Conservation (phyloP, 2,113 vertebrate genomes). For the Muscicapa adusta region DNA sequence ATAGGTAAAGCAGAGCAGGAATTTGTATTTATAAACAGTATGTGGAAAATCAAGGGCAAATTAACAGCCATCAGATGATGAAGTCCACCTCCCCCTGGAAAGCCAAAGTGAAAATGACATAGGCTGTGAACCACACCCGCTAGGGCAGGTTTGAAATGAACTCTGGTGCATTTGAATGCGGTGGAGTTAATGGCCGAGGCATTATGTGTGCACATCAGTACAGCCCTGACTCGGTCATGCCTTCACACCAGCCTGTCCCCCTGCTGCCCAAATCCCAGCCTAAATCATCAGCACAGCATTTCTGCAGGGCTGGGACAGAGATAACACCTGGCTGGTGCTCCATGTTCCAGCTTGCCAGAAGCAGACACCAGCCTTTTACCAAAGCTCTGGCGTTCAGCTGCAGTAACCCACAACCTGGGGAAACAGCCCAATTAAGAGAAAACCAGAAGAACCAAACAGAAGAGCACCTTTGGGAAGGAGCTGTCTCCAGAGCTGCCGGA, state of each 20-base stretch:
- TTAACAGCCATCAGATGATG: background rate
- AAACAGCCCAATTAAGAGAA: background rate
- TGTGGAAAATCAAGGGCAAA: background rate
- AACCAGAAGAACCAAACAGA: background rate
- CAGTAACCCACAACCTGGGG: background rate
- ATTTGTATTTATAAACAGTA: background rate
- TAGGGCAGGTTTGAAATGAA: background rate
- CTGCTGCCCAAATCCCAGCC: background rate
- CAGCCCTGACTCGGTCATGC: accelerated
- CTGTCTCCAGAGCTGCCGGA: accelerated
- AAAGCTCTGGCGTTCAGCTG: background rate
- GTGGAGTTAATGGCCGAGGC: accelerated
- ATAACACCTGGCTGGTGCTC: accelerated
- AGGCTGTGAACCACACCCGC: background rate
- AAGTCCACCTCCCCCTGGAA: background rate
- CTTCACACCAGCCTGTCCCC: background rate
- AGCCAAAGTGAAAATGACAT: background rate
- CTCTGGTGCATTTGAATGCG: background rate
- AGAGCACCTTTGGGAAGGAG: background rate
- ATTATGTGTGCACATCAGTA: too few species aligned
- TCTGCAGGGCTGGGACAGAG: background rate
- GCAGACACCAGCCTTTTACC: background rate
- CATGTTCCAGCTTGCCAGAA: background rate
- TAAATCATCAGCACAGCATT: background rate
- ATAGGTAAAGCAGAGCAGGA: background rate